Evolutionary conservation across 2,797 vertebrate genomes (phyloP), one percentile per base, ranked within the genome.

Genomic region (Brachyrhaphis roseni): DNA sequence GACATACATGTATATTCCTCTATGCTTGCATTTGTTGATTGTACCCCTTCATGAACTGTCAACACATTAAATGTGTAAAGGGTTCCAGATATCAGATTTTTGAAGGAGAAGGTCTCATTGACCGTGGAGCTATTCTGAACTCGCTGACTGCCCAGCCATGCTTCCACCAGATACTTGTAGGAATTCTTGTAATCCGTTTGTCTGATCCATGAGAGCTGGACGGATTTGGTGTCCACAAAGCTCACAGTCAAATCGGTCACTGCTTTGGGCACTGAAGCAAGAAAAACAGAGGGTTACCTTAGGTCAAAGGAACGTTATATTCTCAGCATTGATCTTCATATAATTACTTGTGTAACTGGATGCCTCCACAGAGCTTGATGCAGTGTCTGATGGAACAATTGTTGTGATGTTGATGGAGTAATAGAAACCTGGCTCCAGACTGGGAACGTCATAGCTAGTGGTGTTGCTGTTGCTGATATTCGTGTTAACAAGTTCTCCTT

Each of bases 281-380:
- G 89, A 5, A 89, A 16, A 86, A 31, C 43, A 82, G 8, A 77
- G 13, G 1, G 4, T 86, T 76, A 75, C 16, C 4, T 74, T 15
- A 16, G 76, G 28, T 41, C 10, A 82, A 10, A 47, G 41, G 23
- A 5, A 36, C 18, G 10, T 0, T 64, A 46, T 31, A 43, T 45
- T 41, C 10, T 10, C 23, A 68, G 11, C 26, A 39, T 2, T 64
- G 10, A 18, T 28, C 4, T 41, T 13, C 36, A 49, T 12, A 18
- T 53, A 20, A 92, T 93, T 90, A 95, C 94, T 89, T 83, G 95
- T 96, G 79, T 86, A 91, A 79, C 28, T 83, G 76, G 51, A 84
- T 0, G 78, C 78, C 34, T 55, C 8, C 36, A 79, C 78, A 12
- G 49, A 11, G 0, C 15, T 72, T 34, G 87, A 91, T 51, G 82